phyloP scores from a whole-genome alignment of 2,888 invertebrate species.

The Branchellion lobata region DNA sequence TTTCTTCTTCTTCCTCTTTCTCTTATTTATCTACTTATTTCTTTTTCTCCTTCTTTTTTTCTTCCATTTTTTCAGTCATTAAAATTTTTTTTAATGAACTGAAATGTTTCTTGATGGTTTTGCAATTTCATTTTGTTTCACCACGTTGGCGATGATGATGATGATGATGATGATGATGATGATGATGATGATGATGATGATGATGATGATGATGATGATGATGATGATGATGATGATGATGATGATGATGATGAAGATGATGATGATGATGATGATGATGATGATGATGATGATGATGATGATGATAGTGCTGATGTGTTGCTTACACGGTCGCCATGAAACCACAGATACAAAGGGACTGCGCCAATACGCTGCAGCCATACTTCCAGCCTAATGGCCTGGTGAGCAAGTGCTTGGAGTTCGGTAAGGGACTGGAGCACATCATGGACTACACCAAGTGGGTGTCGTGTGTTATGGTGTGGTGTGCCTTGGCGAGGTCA shows the following conservation, averaged over 20 bases:
- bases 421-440: constrained; percentile 83
- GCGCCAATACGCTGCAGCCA: constrained; percentile 79
- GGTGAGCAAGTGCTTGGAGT: constrained; percentile 86
- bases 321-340: not conserved
- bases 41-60: no score
- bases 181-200: constrained; percentile 25
- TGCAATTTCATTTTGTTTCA: no score
- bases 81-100: not conserved
- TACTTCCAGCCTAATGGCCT: constrained; percentile 78
- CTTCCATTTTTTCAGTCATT: no score
- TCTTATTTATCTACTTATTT: no score
- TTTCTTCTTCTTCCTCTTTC: not conserved
- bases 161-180: constrained; percentile 4
- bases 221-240: constrained; percentile 29
- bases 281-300: constrained; percentile 19
- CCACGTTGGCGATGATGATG: no score
- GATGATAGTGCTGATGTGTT: not conserved
- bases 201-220: not conserved
- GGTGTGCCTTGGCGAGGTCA: no score
- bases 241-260: constrained; percentile 30
- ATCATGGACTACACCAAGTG: constrained; percentile 89
- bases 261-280: constrained; percentile 30
- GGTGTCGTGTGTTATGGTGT: not conserved
- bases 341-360: constrained; percentile 76
- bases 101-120: constrained; percentile 6